Evolutionary conservation across 1,140 invertebrate species (phyloP).

Genomic region (Diuraphis noxia): DNA sequence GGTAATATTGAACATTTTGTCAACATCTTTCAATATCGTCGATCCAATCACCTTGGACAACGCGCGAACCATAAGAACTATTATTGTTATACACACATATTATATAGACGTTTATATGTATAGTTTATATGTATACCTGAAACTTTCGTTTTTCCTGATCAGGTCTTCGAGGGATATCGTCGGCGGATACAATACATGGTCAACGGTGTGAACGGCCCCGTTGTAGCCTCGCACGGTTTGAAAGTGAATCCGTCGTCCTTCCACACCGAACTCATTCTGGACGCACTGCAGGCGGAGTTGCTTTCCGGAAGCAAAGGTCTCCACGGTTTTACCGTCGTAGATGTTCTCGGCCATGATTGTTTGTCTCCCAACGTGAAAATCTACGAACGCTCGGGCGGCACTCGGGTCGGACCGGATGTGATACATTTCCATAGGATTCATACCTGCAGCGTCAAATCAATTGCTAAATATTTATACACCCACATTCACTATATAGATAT

Average conservation of each 20-base stretch:
- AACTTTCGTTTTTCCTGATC: slow-evolving; percentile 57
- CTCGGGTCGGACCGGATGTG: not conserved
- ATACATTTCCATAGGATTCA: not conserved
- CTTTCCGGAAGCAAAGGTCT: not conserved
- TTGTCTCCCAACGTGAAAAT: not conserved
- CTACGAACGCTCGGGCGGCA: not conserved
- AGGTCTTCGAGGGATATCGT: slow-evolving; percentile 57
- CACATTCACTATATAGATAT: no score
- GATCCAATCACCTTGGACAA: not conserved
- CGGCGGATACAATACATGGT: slow-evolving; percentile 47
- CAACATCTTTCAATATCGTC: no score
- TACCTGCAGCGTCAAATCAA: not conserved
- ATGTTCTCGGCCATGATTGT: not conserved
- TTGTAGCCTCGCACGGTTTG: not conserved
- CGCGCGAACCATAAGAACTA: not conserved
- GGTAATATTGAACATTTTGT: no score
- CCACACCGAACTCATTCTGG: slow-evolving; percentile 9
- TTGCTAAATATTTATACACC: not conserved
- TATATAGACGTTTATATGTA: not conserved
- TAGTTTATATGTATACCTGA: not conserved
- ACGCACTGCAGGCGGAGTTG: slow-evolving; percentile 16
- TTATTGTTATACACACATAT: not conserved
- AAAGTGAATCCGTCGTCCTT: not conserved
- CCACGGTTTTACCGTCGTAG: slow-evolving; percentile 27
- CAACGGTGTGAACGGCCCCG: not conserved